Percentiles rank a stretch among this genome's conserved stretches.
phyloP scores from a whole-genome alignment of 1,140 invertebrate genomes.

The Aphelenchoides avenae region DNA sequence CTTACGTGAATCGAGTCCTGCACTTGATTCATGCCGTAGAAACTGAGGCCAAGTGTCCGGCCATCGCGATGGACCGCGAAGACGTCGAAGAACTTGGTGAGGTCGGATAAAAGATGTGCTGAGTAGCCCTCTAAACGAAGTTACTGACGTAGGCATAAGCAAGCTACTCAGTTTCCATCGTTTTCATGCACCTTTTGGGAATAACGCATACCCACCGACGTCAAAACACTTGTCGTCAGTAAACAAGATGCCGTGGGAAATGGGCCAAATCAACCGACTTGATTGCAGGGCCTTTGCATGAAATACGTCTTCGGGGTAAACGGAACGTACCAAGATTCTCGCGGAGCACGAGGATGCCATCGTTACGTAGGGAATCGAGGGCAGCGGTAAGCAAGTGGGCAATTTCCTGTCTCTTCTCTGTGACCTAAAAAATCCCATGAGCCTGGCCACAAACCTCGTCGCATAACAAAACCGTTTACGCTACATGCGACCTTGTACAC shows the following conservation, averaged over 20 bases:
- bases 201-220: no score
- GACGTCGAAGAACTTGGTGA: constrained; percentile 43
- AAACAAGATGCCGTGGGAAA: constrained; percentile 15
- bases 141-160: no score
- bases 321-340: constrained; percentile 28
- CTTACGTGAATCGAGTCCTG: constrained; percentile 44
- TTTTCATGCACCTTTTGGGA: no score
- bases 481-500: neutral
- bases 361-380: constrained; percentile 10
- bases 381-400: constrained; percentile 20
- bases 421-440: constrained; percentile 10
- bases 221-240: constrained; percentile 8
- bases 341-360: constrained; percentile 28
- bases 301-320: neutral
- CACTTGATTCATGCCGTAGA: constrained; percentile 53
- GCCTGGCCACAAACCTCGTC: no score
- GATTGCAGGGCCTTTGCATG: no score
- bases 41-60: constrained; percentile 42
- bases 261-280: no score
- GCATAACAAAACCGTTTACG: no score
- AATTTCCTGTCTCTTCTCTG: constrained; percentile 24
- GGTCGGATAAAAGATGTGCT: constrained; percentile 29
- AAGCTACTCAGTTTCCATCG: no score
- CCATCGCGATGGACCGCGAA: constrained; percentile 32
- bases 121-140: constrained; percentile 16